These are phyloP conservation scores for Auanema freiburgensis DNA, from an alignment of 2,888 invertebrate genomes.

Conservation along the genomic window DNA sequence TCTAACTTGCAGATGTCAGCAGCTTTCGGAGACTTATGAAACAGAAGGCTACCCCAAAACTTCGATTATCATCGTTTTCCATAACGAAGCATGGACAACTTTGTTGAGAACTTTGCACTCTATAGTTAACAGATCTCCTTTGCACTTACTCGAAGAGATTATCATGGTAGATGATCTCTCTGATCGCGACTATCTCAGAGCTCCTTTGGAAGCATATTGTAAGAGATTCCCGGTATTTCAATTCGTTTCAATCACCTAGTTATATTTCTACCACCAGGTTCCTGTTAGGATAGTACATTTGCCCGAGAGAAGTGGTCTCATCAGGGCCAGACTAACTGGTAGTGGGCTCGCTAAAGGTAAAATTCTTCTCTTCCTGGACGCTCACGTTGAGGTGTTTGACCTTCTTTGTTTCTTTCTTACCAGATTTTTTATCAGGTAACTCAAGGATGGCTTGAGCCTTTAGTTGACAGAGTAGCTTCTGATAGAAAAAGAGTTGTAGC, in stretches of 20 bases:
- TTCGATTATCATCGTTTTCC: constrained; percentile 96
- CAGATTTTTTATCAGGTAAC: constrained; percentile 76
- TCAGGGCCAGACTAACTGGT: constrained; percentile 89
- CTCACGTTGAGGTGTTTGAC: constrained; percentile 73
- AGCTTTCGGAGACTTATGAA: constrained; percentile 16
- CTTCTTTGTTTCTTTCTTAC: neutral
- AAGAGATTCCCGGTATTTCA: constrained; percentile 41
- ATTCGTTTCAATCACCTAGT: neutral
- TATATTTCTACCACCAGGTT: constrained; percentile 71
- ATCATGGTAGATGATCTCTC: constrained; percentile 63
- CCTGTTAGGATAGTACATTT: constrained; percentile 84
- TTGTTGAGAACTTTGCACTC: constrained; percentile 73
- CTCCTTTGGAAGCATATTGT: constrained; percentile 60
- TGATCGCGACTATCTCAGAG: constrained; percentile 56
- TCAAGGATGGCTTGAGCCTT: constrained; percentile 94
- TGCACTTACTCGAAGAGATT: constrained; percentile 59
- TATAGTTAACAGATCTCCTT: constrained; percentile 62
- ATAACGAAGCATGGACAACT: constrained; percentile 98
- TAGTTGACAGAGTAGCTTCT: constrained; percentile 85
- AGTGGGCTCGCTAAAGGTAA: constrained; percentile 88
- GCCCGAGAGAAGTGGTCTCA: constrained; percentile 88
- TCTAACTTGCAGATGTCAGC: constrained; percentile 25
- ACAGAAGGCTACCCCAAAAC: constrained; percentile 80
- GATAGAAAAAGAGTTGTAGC: constrained; percentile 71
- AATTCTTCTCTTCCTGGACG: constrained; percentile 93